A percentile compares a stretch with the other conserved stretches of the same genome.
phyloP scores from a whole-genome alignment of 2,113 vertebrate genomes.

The Varanus komodoensis region DNA sequence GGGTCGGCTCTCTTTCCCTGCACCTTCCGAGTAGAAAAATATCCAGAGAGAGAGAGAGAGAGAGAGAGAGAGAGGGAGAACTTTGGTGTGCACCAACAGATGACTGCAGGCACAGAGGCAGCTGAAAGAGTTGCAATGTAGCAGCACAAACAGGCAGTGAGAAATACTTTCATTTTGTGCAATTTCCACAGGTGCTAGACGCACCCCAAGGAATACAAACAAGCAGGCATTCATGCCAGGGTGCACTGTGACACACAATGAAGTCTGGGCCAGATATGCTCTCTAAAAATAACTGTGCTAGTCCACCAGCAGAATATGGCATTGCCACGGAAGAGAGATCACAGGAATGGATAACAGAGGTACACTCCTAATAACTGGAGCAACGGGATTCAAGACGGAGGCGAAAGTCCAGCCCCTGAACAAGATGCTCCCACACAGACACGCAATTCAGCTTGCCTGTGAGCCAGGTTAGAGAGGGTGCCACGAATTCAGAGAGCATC shows the following conservation, averaged over 20 bases:
- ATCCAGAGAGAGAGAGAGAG: background rate
- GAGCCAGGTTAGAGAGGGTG: background rate
- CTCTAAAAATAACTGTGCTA: constrained; percentile 20
- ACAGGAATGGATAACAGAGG: background rate
- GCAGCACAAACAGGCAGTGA: background rate
- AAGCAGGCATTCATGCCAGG: background rate
- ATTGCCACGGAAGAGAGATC: background rate
- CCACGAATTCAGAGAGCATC: background rate
- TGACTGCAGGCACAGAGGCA: rapidly evolving
- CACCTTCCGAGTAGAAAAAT: background rate
- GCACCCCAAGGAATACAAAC: background rate
- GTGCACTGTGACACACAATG: rapidly evolving
- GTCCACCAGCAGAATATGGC: rapidly evolving
- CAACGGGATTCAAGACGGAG: background rate
- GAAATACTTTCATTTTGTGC: background rate
- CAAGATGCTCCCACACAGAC: background rate
- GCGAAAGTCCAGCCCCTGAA: background rate
- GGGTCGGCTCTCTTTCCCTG: background rate
- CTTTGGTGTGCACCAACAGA: background rate
- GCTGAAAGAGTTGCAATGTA: background rate
- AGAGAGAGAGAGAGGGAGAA: too few relatives aligned
- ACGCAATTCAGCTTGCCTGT: background rate
- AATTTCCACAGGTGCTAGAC: rapidly evolving
- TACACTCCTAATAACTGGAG: background rate
- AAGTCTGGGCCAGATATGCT: background rate